Evolutionary conservation across 2,113 vertebrate genomes (phyloP).

Genomic region (Zootoca vivipara): DNA sequence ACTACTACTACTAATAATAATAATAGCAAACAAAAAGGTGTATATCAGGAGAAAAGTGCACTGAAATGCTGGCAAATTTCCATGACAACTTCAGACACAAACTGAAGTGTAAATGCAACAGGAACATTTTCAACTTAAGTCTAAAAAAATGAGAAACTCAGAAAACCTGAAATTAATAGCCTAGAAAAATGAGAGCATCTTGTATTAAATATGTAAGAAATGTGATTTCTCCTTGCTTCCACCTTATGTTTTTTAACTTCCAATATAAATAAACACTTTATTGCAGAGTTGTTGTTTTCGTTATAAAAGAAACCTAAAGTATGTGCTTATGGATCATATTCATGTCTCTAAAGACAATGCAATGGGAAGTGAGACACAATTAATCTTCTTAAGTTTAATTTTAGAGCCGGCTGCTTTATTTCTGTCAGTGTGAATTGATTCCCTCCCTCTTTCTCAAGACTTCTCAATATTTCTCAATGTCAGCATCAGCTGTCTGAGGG

Average conservation of each 20-base stretch:
- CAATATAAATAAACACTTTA: not conserved
- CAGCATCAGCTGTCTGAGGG: not conserved
- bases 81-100: too few relatives aligned
- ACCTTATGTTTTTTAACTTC: not conserved
- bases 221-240: not conserved
- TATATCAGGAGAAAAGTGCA: too few relatives aligned
- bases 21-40: too few relatives aligned
- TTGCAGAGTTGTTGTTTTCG: not conserved
- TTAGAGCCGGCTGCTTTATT: not conserved
- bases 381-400: conserved; percentile 23
- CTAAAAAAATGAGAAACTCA: too few relatives aligned
- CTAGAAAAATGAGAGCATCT: not conserved
- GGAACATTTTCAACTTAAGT: too few relatives aligned
- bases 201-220: not conserved
- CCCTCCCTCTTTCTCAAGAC: conserved; percentile 31
- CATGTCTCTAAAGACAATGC: not conserved
- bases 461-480: conserved; percentile 22
- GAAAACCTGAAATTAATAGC: too few relatives aligned
- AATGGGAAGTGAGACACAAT: conserved; percentile 7
- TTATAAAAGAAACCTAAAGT: not conserved
- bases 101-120: too few relatives aligned
- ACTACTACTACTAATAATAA: too few relatives aligned
- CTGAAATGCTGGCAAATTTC: too few relatives aligned
- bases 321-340: not conserved
- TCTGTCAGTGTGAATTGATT: conserved; percentile 7